A percentile compares a stretch with the other conserved stretches of the same genome.
phyloP scores from a whole-genome alignment of 2,113 vertebrate genomes.

The Aplodontia rufa region DNA sequence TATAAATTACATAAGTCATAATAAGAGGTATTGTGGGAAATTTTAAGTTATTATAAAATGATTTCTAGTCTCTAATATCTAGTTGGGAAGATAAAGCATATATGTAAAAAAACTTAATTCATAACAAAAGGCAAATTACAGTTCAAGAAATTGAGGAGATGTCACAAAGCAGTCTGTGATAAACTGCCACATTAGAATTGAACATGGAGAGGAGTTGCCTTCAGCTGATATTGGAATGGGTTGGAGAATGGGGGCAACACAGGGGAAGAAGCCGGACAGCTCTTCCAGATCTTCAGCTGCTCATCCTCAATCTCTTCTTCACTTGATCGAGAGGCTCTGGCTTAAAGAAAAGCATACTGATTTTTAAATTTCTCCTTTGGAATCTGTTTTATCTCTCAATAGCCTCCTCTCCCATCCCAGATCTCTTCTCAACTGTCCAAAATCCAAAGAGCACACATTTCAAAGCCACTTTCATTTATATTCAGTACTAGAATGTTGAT shows the following conservation, averaged over 20 bases:
- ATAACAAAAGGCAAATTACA: not conserved
- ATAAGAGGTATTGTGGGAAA: not conserved
- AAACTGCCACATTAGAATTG: not conserved
- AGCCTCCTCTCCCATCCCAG: not conserved
- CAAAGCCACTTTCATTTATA: not conserved
- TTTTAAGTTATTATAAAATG: not conserved
- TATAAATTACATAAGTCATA: not conserved
- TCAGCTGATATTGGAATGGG: not conserved
- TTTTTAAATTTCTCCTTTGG: not conserved
- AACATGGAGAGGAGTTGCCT: not conserved
- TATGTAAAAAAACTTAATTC: not conserved
- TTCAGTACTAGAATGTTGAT: not conserved
- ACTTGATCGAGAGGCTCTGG: not conserved
- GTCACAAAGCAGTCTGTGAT: not conserved
- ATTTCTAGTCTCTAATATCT: not conserved
- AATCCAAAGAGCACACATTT: not conserved
- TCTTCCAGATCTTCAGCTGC: not conserved
- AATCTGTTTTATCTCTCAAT: not conserved
- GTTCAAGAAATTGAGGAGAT: not conserved
- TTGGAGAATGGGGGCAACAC: not conserved
- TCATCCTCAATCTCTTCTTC: fast-evolving
- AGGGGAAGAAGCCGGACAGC: not conserved
- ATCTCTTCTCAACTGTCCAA: not conserved
- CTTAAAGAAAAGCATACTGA: not conserved
- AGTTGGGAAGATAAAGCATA: not conserved